A percentile compares a stretch with the other conserved stretches of the same genome.
Conservation (phyloP, 2,888 invertebrate species). For the Baccha elongata region DNA sequence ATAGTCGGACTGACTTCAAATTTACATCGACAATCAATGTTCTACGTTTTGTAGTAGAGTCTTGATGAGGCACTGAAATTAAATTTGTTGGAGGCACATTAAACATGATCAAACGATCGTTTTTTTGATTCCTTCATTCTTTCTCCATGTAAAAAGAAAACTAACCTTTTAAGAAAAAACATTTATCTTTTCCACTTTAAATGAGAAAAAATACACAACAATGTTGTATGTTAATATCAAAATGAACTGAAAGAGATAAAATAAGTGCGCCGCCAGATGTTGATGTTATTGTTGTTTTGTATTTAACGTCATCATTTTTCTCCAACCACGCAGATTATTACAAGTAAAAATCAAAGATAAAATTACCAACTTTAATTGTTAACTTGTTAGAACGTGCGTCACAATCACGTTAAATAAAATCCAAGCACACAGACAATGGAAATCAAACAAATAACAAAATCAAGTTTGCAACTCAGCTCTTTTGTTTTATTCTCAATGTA, state of each 20-base stretch:
- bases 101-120: conserved; percentile 43
- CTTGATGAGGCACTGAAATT: conserved; percentile 4
- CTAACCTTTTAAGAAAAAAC: conserved; percentile 12
- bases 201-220: conserved; percentile 16
- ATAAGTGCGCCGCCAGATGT: conserved; percentile 34
- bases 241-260: conserved; percentile 19
- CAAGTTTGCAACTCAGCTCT: conserved; percentile 52
- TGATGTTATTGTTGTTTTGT: not conserved
- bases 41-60: conserved; percentile 2
- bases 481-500: conserved; percentile 15
- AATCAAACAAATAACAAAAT: conserved; percentile 5
- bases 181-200: not conserved
- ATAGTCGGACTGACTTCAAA: conserved; percentile 38
- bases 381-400: conserved; percentile 31
- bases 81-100: conserved; percentile 36
- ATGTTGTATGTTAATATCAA: conserved; percentile 53
- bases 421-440: not conserved
- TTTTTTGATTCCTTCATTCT: conserved; percentile 45
- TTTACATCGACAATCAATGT: conserved; percentile 3
- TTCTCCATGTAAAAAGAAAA: conserved; percentile 15
- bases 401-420: conserved; percentile 20
- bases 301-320: conserved; percentile 1
- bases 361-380: conserved; percentile 16
- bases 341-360: not conserved
- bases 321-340: not conserved